Percentiles rank a stretch among this genome's conserved stretches.
Conservation (phyloP, 2,797 vertebrate genomes). For the Anisognathus igniventris region DNA sequence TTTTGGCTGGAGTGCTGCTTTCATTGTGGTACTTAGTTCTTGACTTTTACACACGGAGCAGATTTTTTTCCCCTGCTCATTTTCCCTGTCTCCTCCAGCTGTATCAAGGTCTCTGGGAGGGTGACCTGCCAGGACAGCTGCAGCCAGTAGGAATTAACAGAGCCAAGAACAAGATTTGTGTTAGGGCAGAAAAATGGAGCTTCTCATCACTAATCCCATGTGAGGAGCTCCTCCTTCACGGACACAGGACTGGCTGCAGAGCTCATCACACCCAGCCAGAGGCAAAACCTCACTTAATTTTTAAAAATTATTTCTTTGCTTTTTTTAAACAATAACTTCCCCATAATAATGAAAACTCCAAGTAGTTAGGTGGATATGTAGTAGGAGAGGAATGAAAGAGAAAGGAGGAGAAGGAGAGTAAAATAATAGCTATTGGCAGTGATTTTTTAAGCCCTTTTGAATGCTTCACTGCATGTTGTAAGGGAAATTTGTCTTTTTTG, state of each 20-base stretch:
- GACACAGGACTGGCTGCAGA: not conserved
- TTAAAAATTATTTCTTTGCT: not conserved
- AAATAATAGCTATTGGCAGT: not conserved
- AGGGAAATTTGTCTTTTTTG: not conserved
- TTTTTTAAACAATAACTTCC: not conserved
- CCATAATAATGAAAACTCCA: not conserved
- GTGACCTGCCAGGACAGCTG: slow-evolving; percentile 47
- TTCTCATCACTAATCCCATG: not conserved
- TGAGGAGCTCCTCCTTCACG: not conserved
- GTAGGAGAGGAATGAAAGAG: not conserved
- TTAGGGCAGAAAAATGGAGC: not conserved
- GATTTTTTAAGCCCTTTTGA: not conserved
- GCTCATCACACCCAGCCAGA: not conserved
- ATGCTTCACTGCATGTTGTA: not conserved
- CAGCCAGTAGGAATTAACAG: not conserved
- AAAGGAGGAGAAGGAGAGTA: not conserved
- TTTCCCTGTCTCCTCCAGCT: not conserved
- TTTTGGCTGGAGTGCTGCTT: not conserved
- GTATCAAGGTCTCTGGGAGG: not conserved
- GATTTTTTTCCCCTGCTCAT: not conserved
- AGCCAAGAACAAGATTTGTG: not conserved
- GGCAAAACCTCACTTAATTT: accelerated
- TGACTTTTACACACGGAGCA: not conserved
- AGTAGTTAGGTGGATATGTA: not conserved
- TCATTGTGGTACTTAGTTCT: not conserved